Base-by-base conservation (phyloP, 2,888 invertebrate genomes). In the Hedya salicella region DNA sequence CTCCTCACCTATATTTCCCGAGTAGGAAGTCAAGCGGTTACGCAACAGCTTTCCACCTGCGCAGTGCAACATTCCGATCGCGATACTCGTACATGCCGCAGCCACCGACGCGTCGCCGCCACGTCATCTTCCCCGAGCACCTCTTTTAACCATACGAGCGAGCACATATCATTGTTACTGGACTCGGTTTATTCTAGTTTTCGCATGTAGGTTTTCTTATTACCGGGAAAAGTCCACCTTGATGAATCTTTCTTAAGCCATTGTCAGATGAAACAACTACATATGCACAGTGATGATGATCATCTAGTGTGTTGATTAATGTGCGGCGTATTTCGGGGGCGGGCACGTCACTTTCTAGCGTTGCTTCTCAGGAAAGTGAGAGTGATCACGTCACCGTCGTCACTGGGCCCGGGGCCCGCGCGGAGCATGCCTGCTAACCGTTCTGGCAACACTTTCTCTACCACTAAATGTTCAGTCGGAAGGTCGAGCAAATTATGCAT, bases 1-100 rank as follows among this genome's bases (percentile, higher is more conserved):
- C 87, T 88, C 86, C 86, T 89, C 85, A 89, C 90, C 90, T 89
- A 89, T 87, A 87, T 91, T 86, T 85, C 75, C 83, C 80, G 77
- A 87, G 78, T 81, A 90, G 91, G 91, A 91, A 90, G 87, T 81
- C 73, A 79, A 67, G 60, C 49, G 49, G 78, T 89, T 89, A 75
- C 82, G 85, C 81, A 90, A 88, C 61, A 73, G 82, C 86, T 88
- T 89, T 89, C 86, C 87, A 83, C 77, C 77, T 71, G 67, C 75
- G 75, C 70, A 69, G 73, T 73, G 68, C 78, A 77, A 78, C 79
- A 81, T 83, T 82, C 80, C 77, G 62, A 77, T 73, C 70, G 73
- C 75, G 68, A 69, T 62, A 62, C 61, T 19, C 52, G 60, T 42
- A 62, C 62, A 30, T 56, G 60, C 46, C 67, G 61, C 64, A 49